Evolutionary conservation across 2,797 vertebrate species (phyloP), one percentile per base, ranked within the genome.

Genomic region (Epinephelus malabaricus): DNA sequence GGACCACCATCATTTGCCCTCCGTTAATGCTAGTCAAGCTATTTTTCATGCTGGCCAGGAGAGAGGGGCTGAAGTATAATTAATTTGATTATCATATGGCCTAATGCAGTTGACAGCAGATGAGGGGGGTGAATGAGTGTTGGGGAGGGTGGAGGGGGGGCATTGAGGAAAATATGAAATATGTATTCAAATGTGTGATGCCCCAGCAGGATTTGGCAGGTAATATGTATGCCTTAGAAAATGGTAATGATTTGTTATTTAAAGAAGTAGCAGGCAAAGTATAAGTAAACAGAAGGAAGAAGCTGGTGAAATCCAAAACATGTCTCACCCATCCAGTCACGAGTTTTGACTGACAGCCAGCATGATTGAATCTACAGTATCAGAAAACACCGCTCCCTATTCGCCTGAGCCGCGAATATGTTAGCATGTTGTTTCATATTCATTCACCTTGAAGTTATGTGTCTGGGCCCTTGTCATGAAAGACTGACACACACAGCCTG

Each of bases 11-110:
- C 86, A 93, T 95, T 94, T 95, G 94, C 94, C 94, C 95, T 94
- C 90, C 88, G 92, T 95, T 95, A 94, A 95, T 92, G 93, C 94
- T 95, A 93, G 92, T 94, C 94, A 92, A 94, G 95, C 94, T 94
- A 94, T 90, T 94, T 92, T 91, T 92, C 86, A 89, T 93, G 91
- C 90, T 88, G 89, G 91, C 89, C 84, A 92, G 85, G 88, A 93
- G 88, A 92, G 89, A 91, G 92, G 88, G 91, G 91, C 83, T 93
- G 93, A 85, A 92, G 94, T 95, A 94, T 95, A 95, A 96, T 96
- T 96, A 96, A 95, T 95, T 94, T 94, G 93, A 96, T 96, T 95
- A 96, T 95, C 94, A 94, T 94, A 95, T 90, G 93, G 92, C 87
- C 83, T 95, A 94, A 94, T 95, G 95, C 89, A 80, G 95, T 89